Evolutionary conservation across 92 coral and sea anemone genomes (phyloP).

Genomic region (Epizoanthus rinbou): DNA sequence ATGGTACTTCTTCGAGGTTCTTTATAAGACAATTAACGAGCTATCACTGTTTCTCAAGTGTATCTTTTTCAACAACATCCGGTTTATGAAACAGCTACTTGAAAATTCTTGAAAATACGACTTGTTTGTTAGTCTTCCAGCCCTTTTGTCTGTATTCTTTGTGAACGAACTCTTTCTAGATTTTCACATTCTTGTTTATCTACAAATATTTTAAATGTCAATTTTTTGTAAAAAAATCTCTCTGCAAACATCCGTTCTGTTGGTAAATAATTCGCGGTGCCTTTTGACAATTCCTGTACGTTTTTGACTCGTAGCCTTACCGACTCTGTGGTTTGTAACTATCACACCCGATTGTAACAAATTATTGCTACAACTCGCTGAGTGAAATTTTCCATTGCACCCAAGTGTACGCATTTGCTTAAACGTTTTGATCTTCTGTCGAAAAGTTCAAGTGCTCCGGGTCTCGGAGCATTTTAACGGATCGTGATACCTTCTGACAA

Average conservation of each 20-base stretch:
- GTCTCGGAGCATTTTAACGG: not conserved
- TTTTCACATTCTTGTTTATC: not conserved
- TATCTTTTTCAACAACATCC: slow-evolving; percentile 66
- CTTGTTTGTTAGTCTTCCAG: slow-evolving; percentile 16
- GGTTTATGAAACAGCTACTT: slow-evolving; percentile 63
- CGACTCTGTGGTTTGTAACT: slow-evolving; percentile 30
- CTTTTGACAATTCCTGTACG: slow-evolving; percentile 22
- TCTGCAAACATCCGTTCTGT: slow-evolving; percentile 24
- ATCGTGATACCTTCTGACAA: slow-evolving; percentile 11
- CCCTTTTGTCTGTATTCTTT: not conserved
- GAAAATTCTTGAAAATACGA: slow-evolving; percentile 35
- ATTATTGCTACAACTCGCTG: slow-evolving; percentile 23
- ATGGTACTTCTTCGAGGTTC: slow-evolving; percentile 72
- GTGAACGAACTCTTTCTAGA: not conserved
- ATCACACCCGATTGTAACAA: slow-evolving; percentile 26
- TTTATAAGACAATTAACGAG: slow-evolving; percentile 82
- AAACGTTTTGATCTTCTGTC: not conserved
- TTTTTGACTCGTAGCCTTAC: not conserved
- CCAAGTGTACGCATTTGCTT: not conserved
- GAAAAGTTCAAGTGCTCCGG: slow-evolving; percentile 1
- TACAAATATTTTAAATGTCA: not conserved
- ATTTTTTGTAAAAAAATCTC: slow-evolving; percentile 2
- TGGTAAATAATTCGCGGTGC: slow-evolving; percentile 27
- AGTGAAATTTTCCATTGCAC: slow-evolving; percentile 13
- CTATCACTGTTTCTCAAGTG: slow-evolving; percentile 66